phyloP scores from a whole-genome alignment of 2,113 vertebrate genomes.

The Psittacus erithacus region DNA sequence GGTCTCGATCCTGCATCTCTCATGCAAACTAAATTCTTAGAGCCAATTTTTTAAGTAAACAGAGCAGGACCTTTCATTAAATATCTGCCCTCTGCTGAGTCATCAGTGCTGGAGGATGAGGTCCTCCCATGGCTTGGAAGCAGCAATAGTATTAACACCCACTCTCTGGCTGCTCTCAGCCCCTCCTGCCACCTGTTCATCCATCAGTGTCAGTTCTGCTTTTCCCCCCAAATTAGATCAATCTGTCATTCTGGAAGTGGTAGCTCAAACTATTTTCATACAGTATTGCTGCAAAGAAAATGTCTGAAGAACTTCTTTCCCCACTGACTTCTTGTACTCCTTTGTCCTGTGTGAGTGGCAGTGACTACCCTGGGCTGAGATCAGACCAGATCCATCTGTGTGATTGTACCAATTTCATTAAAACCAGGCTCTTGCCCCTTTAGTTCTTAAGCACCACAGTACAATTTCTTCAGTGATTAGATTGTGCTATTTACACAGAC shows the following conservation, averaged over 20 bases:
- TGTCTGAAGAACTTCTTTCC: background rate
- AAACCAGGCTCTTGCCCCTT: background rate
- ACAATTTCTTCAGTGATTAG: background rate
- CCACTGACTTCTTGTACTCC: background rate
- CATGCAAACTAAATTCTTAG: background rate
- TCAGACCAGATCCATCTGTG: background rate
- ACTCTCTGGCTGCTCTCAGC: background rate
- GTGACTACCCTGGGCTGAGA: background rate
- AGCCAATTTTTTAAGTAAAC: background rate
- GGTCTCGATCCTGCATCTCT: background rate
- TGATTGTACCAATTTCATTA: background rate
- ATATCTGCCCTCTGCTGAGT: conserved; percentile 23
- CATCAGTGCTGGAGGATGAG: conserved; percentile 6
- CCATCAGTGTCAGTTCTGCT: conserved; percentile 37
- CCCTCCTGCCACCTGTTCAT: background rate
- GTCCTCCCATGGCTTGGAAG: background rate
- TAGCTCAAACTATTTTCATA: conserved; percentile 52
- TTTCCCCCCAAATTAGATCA: conserved; percentile 29
- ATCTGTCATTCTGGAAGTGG: conserved; percentile 51
- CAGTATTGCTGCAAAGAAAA: conserved; percentile 33
- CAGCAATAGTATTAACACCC: background rate
- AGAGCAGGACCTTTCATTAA: conserved; percentile 1
- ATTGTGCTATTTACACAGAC: background rate
- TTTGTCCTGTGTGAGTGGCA: background rate
- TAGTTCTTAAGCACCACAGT: background rate